Evolutionary conservation across 1,140 invertebrate genomes (phyloP).

Genomic region (Aphaenogaster ashmeadi): DNA sequence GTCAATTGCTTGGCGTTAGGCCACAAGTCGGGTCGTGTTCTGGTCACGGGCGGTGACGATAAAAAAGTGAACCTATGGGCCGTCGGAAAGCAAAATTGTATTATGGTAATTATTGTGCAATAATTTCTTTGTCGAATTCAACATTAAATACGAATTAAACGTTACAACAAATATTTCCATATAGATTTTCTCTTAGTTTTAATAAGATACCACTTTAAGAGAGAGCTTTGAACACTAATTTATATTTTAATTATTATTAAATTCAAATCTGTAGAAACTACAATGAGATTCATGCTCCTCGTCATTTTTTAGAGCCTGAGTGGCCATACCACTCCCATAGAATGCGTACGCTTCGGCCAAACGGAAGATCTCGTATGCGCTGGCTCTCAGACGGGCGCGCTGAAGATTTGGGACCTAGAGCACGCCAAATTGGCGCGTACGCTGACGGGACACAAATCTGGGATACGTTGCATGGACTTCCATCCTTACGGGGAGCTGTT

Average conservation of each 20-base stretch:
- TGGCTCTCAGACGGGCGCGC: constrained; percentile 96
- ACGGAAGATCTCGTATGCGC: constrained; percentile 98
- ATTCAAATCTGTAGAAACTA: constrained; percentile 30
- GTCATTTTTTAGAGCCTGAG: constrained; percentile 92
- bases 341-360: constrained; percentile 97
- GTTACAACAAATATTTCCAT: neutral
- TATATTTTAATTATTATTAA: neutral
- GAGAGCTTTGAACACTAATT: neutral
- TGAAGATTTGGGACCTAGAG: constrained; percentile 99
- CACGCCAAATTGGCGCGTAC: constrained; percentile 96
- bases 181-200: neutral
- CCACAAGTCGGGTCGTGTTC: constrained; percentile 95
- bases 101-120: constrained; percentile 91
- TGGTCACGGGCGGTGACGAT: constrained; percentile 98
- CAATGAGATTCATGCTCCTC: constrained; percentile 45
- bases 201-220: neutral
- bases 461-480: constrained; percentile 97
- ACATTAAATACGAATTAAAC: neutral
- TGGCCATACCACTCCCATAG: constrained; percentile 97
- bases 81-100: constrained; percentile 97
- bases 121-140: neutral
- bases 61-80: constrained; percentile 99
- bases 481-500: constrained; percentile 98
- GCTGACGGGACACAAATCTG: constrained; percentile 96
- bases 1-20: constrained; percentile 97